Evolutionary conservation across 2,888 invertebrate species (phyloP).

Genomic region (Patella caerulea): DNA sequence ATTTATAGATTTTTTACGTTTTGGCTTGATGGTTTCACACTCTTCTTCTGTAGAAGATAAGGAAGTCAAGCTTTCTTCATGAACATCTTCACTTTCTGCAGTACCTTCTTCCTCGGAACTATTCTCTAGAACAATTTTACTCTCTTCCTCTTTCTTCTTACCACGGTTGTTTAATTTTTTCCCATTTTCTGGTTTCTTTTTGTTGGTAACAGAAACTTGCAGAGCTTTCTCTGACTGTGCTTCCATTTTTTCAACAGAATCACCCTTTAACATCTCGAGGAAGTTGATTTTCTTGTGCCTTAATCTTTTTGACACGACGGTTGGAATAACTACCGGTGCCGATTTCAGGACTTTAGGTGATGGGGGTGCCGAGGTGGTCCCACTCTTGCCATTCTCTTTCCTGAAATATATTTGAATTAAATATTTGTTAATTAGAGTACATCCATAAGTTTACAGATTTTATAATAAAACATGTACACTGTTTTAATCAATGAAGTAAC

Average conservation of each 20-base stretch:
- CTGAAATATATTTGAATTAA: background rate
- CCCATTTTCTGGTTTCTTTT: background rate
- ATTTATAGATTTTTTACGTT: slow-evolving; percentile 22
- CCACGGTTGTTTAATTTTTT: background rate
- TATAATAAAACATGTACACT: too few relatives aligned
- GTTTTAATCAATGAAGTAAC: too few relatives aligned
- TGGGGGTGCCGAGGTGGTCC: background rate
- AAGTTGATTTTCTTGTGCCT: slow-evolving; percentile 67
- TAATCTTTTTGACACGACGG: slow-evolving; percentile 39
- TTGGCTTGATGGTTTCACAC: slow-evolving; percentile 19
- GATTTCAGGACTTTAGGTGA: background rate
- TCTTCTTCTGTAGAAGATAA: slow-evolving; percentile 16
- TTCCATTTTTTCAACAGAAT: slow-evolving; percentile 37
- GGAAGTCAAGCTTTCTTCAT: slow-evolving; percentile 11
- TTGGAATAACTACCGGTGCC: background rate
- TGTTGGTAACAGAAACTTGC: background rate
- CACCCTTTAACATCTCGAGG: slow-evolving; percentile 62
- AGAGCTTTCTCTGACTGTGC: slow-evolving; percentile 23
- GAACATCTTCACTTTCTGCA: slow-evolving; percentile 24
- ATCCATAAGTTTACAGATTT: too few relatives aligned
- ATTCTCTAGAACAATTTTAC: slow-evolving; percentile 11
- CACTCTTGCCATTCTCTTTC: background rate
- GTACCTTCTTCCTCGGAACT: slow-evolving; percentile 28
- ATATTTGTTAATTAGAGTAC: too few relatives aligned
- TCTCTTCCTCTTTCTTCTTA: background rate